Percentiles rank a stretch among this genome's conserved stretches.
Evolutionary conservation across 1,140 invertebrate species (phyloP).

Genomic region (Ceratina australensis): DNA sequence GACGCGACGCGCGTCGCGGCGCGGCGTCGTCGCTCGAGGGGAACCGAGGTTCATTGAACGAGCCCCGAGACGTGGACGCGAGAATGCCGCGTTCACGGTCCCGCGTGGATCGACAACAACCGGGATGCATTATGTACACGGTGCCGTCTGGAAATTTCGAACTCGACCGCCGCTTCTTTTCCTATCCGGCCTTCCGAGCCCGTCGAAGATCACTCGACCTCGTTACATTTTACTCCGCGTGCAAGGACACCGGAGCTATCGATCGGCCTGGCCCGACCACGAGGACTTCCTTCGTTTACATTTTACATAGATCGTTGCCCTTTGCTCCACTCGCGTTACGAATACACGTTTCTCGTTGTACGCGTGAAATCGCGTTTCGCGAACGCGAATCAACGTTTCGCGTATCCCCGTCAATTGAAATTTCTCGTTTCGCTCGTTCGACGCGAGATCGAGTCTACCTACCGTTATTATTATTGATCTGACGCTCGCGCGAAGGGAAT

Average conservation of each 20-base stretch:
- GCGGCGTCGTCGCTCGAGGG: neutral
- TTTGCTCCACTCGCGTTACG: neutral
- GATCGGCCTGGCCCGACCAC: neutral
- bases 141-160: conserved; percentile 2
- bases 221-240: conserved; percentile 24
- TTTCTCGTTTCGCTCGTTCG: no score
- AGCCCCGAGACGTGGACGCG: neutral
- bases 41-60: conserved; percentile 35
- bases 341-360: no score
- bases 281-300: neutral
- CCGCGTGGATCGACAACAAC: neutral
- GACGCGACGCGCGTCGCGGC: neutral
- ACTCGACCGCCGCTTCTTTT: neutral
- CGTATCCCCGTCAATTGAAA: no score
- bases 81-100: conserved; percentile 12
- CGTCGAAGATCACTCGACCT: conserved; percentile 41
- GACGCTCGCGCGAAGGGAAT: no score
- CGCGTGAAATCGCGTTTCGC: no score
- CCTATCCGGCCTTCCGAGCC: neutral
- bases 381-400: no score
- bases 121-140: no score
- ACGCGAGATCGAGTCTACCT: no score
- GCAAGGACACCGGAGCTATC: conserved; percentile 14
- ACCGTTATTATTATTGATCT: no score
- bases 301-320: neutral